phyloP scores from a whole-genome alignment of 1,140 invertebrate genomes.

The Pseudomyrmex flavicornis region DNA sequence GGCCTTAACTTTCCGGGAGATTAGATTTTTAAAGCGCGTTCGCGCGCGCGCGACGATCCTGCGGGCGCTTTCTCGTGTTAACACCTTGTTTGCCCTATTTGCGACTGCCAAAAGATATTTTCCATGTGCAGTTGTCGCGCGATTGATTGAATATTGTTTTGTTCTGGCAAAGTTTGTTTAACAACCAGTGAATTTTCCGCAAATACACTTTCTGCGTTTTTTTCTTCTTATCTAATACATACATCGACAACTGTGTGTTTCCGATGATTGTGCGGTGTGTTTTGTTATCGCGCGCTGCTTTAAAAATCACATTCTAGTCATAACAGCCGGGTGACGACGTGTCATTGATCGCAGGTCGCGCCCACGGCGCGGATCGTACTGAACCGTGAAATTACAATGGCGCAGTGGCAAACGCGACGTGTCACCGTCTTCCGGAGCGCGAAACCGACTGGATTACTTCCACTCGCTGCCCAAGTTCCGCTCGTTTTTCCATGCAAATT shows the following conservation, averaged over 20 bases:
- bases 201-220: background rate
- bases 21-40: constrained; percentile 64
- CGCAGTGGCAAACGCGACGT: constrained; percentile 57
- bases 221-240: background rate
- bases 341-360: constrained; percentile 63
- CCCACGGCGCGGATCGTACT: constrained; percentile 40
- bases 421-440: constrained; percentile 47
- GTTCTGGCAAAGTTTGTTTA: too few relatives aligned
- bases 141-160: too few relatives aligned
- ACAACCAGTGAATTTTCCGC: background rate
- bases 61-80: constrained; percentile 9
- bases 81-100: constrained; percentile 7
- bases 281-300: background rate
- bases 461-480: constrained; percentile 9
- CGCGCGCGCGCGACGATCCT: constrained; percentile 2
- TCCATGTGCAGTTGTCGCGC: too few relatives aligned
- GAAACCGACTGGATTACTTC: constrained; percentile 43
- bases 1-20: constrained; percentile 36
- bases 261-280: background rate
- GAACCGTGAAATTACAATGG: constrained; percentile 68
- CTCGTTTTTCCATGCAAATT: constrained; percentile 30
- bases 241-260: background rate
- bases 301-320: background rate
- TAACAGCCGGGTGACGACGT: constrained; percentile 20
- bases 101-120: background rate